These are phyloP conservation scores for Lucilia sericata DNA, from an alignment of 1,140 invertebrate species.

Conservation along the genomic window DNA sequence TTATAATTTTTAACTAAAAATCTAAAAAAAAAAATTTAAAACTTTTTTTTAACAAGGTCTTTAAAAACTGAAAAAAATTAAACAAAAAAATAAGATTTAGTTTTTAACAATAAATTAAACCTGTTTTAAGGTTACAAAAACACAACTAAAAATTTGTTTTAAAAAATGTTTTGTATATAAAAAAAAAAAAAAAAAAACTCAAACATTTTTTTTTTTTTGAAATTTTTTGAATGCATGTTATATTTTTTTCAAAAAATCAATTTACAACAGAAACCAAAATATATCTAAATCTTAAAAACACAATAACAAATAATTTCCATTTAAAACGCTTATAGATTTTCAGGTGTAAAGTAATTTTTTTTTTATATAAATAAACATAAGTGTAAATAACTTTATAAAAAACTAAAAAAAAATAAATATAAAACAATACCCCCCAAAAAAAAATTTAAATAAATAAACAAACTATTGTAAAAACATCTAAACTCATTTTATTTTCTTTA, in stretches of 20 bases:
- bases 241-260: not conserved
- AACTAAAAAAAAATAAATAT: too few relatives aligned
- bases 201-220: conserved; percentile 12
- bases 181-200: not conserved
- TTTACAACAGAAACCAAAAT: not conserved
- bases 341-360: conserved; percentile 48
- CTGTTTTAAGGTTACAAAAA: conserved; percentile 57
- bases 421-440: too few relatives aligned
- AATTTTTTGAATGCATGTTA: conserved; percentile 7
- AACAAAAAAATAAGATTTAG: conserved; percentile 50
- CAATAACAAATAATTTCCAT: conserved; percentile 55
- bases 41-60: not conserved
- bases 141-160: not conserved
- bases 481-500: not conserved
- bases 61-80: conserved; percentile 37
- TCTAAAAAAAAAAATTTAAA: conserved; percentile 48
- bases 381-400: not conserved
- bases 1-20: conserved; percentile 50
- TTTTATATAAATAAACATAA: not conserved
- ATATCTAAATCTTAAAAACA: not conserved
- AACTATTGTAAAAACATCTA: not conserved
- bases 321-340: conserved; percentile 52
- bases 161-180: not conserved
- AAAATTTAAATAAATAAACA: too few relatives aligned
- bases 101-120: conserved; percentile 47